Evolutionary conservation across 2,888 invertebrate species (phyloP).

Genomic region (Xestia xanthographa): DNA sequence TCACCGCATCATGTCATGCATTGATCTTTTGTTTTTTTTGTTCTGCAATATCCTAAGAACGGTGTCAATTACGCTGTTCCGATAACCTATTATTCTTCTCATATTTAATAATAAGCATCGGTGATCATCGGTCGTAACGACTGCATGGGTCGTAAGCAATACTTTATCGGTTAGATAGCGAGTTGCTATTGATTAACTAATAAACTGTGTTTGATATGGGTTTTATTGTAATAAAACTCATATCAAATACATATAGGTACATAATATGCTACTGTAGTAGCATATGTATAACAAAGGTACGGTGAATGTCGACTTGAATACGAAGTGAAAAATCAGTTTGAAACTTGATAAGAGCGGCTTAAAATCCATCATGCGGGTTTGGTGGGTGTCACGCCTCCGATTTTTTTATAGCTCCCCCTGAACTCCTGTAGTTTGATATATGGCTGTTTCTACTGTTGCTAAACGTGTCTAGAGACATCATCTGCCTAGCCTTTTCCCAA

Average conservation of each 20-base stretch:
- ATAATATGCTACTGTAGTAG: no score
- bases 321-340: neutral
- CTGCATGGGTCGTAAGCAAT: constrained; percentile 1
- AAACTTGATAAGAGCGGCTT: neutral
- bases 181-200: constrained; percentile 21
- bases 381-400: neutral
- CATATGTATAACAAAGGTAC: constrained; percentile 31
- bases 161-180: constrained; percentile 2
- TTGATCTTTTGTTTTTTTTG: neutral
- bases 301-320: constrained; percentile 9
- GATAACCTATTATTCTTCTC: constrained; percentile 17
- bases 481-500: no score
- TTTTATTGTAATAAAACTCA: no score
- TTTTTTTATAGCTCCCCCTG: no score
- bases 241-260: no score
- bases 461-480: no score
- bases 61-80: constrained; percentile 11
- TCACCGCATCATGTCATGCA: neutral
- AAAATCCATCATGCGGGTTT: neutral
- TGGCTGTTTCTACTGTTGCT: neutral
- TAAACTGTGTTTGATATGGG: constrained; percentile 3
- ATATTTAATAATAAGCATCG: constrained; percentile 22
- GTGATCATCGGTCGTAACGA: neutral
- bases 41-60: constrained; percentile 18
- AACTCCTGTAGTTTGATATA: neutral